Conservation (phyloP, 2,888 invertebrate genomes). For the Trachelus tabidus region DNA sequence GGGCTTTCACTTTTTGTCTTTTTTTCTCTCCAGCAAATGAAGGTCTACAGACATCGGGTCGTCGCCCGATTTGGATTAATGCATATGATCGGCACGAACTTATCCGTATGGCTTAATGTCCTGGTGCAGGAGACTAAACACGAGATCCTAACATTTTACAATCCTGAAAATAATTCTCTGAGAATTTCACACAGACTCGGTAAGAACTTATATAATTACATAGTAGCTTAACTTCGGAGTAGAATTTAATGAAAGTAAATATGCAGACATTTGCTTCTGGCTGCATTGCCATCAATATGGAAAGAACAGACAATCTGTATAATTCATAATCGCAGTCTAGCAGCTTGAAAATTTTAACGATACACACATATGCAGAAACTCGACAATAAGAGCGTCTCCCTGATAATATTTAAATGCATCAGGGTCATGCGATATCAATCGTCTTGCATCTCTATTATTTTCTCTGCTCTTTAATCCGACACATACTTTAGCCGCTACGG, state of each 20-base stretch:
- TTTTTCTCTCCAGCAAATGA: conserved; percentile 79
- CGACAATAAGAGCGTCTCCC: neutral
- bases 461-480: no score
- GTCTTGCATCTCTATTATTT: no score
- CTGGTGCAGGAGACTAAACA: conserved; percentile 95
- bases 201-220: conserved; percentile 53
- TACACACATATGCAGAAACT: neutral
- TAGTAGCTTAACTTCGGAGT: neutral
- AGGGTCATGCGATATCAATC: no score
- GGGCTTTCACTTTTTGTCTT: neutral
- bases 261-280: neutral
- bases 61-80: conserved; percentile 95
- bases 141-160: conserved; percentile 91
- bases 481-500: neutral
- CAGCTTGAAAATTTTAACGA: neutral
- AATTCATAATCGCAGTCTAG: neutral
- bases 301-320: neutral
- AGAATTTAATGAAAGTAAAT: neutral
- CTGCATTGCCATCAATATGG: neutral
- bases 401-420: neutral
- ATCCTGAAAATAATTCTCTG: conserved; percentile 87
- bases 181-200: conserved; percentile 83
- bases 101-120: conserved; percentile 97
- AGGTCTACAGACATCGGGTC: conserved; percentile 87
- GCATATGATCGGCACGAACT: conserved; percentile 98